A percentile compares a stretch with the other conserved stretches of the same genome.
Conservation (phyloP, 2,797 vertebrate species). For the Allobates femoralis region DNA sequence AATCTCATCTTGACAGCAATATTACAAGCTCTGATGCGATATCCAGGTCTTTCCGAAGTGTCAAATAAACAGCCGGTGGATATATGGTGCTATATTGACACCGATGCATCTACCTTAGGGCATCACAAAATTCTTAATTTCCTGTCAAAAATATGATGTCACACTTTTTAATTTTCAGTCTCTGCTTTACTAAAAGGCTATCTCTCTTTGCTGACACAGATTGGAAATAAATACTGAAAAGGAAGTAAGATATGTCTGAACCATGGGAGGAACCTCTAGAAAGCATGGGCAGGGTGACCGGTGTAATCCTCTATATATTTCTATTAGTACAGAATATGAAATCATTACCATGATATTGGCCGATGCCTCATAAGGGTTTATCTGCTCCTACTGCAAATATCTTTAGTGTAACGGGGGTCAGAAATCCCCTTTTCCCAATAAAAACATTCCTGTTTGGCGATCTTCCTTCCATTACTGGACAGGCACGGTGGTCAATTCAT, state of each 20-base stretch:
- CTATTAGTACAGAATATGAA: background rate
- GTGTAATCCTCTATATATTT: background rate
- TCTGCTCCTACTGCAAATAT: background rate
- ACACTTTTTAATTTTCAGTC: background rate
- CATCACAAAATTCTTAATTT: slow-evolving; percentile 26
- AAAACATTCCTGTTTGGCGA: too few relatives aligned
- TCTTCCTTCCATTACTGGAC: too few relatives aligned
- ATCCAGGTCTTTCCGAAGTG: background rate
- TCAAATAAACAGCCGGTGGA: background rate
- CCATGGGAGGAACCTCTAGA: background rate
- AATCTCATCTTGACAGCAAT: slow-evolving; percentile 24
- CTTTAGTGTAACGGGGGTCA: background rate
- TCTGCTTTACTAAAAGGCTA: background rate
- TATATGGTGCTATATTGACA: slow-evolving; percentile 7
- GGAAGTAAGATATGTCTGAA: background rate
- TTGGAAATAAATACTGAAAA: background rate
- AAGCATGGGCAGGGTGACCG: background rate
- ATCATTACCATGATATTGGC: background rate
- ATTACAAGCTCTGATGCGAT: slow-evolving; percentile 17
- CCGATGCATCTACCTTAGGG: background rate
- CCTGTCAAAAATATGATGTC: background rate
- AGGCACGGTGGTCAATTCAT: too few relatives aligned
- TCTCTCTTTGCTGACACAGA: background rate
- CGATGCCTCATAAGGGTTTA: background rate
- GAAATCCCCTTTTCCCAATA: too few relatives aligned